Evolutionary conservation across 2,797 vertebrate genomes (phyloP).

Genomic region (Liasis olivaceus): DNA sequence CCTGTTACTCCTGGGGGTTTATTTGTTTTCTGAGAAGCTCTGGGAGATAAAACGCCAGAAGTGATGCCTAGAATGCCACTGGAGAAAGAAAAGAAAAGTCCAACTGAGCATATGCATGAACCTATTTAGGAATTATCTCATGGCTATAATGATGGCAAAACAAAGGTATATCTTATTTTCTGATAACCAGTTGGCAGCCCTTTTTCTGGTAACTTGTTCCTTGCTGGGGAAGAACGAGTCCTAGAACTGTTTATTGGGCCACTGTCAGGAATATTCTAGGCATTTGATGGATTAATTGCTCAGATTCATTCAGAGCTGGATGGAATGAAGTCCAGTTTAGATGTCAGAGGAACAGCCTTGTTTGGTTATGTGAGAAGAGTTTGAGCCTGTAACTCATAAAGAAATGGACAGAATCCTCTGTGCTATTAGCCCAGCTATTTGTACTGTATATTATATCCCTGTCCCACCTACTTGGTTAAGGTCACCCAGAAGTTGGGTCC

Average conservation of each 20-base stretch:
- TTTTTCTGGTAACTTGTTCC: too few species aligned
- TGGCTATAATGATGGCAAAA: not conserved
- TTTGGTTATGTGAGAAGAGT: not conserved
- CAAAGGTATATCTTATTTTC: not conserved
- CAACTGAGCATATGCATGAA: not conserved
- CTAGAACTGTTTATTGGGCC: not conserved
- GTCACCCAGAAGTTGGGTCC: not conserved
- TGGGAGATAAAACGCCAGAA: not conserved
- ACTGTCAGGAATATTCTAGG: not conserved
- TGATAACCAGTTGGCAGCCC: not conserved
- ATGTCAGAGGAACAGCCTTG: not conserved
- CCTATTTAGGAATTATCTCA: not conserved
- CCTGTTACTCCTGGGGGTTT: not conserved
- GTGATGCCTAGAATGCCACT: not conserved
- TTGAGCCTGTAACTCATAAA: not conserved
- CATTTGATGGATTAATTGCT: not conserved
- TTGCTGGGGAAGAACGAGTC: not conserved
- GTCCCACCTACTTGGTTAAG: not conserved
- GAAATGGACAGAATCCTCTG: not conserved
- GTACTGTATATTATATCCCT: not conserved
- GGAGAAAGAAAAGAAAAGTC: not conserved
- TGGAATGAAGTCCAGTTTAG: not conserved
- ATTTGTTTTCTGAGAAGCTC: not conserved
- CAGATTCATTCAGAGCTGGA: not conserved
- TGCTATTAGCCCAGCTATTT: not conserved